Evolutionary conservation across 2,797 vertebrate genomes (phyloP).

Genomic region (Sebastes itinus): DNA sequence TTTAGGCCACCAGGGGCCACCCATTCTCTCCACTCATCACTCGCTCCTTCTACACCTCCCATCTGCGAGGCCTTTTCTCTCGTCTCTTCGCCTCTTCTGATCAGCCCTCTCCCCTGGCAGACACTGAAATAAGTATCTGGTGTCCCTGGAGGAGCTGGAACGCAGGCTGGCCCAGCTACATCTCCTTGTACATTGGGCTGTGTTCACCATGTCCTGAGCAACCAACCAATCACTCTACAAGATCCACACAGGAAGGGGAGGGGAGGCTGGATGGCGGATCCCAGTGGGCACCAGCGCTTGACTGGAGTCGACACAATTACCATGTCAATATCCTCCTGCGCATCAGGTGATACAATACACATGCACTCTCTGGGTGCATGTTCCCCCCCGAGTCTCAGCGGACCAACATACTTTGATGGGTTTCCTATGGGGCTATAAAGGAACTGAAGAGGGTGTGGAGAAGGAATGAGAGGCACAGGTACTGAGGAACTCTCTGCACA

Average conservation of each 20-base stretch:
- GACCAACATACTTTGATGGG: constrained; percentile 83
- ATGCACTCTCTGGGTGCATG: constrained; percentile 87
- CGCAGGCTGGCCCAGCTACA: constrained; percentile 70
- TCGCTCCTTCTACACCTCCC: constrained; percentile 56
- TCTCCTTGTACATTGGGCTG: constrained; percentile 90
- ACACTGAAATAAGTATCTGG: constrained; percentile 91
- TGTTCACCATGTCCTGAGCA: constrained; percentile 95
- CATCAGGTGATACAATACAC: constrained; percentile 86
- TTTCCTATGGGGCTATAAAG: constrained; percentile 69
- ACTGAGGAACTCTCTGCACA: constrained; percentile 35
- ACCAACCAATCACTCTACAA: constrained; percentile 93
- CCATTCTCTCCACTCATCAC: constrained; percentile 64
- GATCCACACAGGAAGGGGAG: constrained; percentile 81
- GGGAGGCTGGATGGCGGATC: constrained; percentile 77
- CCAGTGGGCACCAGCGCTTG: constrained; percentile 90
- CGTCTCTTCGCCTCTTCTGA: constrained; percentile 74
- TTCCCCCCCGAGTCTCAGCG: constrained; percentile 83
- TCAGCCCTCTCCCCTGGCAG: constrained; percentile 82
- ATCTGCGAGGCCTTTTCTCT: constrained; percentile 57
- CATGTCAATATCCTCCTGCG: constrained; percentile 94
- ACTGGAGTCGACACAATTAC: constrained; percentile 93
- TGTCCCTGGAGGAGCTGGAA: constrained; percentile 84
- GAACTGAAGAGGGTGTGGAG: constrained; percentile 58
- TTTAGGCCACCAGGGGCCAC: constrained; percentile 86
- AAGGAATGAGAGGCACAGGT: constrained; percentile 52